phyloP scores from a whole-genome alignment of 2,888 invertebrate species.

The Cephus spinipes region DNA sequence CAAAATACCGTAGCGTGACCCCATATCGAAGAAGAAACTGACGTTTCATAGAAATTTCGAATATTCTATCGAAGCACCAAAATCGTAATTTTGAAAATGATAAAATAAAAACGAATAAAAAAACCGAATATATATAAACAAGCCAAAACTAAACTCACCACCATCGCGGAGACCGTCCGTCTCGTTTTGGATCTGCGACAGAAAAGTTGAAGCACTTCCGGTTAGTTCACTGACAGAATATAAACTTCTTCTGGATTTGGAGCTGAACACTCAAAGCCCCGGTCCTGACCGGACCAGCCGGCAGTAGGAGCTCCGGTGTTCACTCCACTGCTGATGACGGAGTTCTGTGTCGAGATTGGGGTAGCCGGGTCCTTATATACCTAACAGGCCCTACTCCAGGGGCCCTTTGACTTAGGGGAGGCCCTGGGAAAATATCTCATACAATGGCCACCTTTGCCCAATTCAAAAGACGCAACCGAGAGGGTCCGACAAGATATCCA shows the following conservation, averaged over 20 bases:
- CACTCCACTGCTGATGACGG: constrained; percentile 42
- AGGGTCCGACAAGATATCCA: constrained; percentile 10
- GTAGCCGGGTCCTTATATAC: constrained; percentile 50
- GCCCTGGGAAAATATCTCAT: constrained; percentile 56
- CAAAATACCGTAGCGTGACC: constrained; percentile 1
- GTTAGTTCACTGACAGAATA: constrained; percentile 37
- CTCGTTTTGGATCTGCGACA: constrained; percentile 49
- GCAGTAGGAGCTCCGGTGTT: constrained; percentile 37
- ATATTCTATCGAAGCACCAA: constrained; percentile 66
- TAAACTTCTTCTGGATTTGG: constrained; percentile 8
- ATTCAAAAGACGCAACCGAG: not conserved
- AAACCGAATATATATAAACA: constrained; percentile 29
- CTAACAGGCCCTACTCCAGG: constrained; percentile 21
- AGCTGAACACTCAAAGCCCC: constrained; percentile 11
- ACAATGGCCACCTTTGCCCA: constrained; percentile 35
- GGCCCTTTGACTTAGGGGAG: constrained; percentile 34
- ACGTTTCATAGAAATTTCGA: constrained; percentile 47
- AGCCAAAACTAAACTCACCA: constrained; percentile 61
- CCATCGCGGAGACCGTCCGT: constrained; percentile 16
- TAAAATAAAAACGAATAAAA: constrained; percentile 5
- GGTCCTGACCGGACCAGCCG: constrained; percentile 46
- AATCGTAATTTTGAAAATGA: constrained; percentile 36
- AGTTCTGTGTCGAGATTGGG: constrained; percentile 45
- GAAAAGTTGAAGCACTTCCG: constrained; percentile 48
- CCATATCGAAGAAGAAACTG: not conserved